Evolutionary conservation across 1,140 invertebrate species (phyloP).

Genomic region (Nylanderia fulva): DNA sequence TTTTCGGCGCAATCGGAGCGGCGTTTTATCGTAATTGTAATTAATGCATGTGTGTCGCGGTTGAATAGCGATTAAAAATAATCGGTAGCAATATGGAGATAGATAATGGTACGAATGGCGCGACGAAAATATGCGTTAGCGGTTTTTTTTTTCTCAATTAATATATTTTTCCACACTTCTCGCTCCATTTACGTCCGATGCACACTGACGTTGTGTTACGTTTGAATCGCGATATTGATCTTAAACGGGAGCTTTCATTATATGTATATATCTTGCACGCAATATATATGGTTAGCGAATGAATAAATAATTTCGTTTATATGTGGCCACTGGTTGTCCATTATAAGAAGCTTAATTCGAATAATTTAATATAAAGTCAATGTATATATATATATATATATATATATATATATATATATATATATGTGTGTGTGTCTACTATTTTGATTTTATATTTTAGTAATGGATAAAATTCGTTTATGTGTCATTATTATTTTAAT

Average conservation of each 20-base stretch:
- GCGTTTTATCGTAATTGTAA: not conserved
- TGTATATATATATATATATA: too few relatives aligned
- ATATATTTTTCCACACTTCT: conserved; percentile 34
- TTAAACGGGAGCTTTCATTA: conserved; percentile 13
- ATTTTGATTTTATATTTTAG: not conserved
- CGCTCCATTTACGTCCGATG: conserved; percentile 14
- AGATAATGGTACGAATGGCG: conserved; percentile 13
- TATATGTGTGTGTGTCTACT: not conserved
- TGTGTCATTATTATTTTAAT: conserved; percentile 26
- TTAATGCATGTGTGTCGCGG: not conserved
- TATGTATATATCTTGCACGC: conserved; percentile 15
- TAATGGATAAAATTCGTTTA: conserved; percentile 42
- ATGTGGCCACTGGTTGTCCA: not conserved
- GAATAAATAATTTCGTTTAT: conserved; percentile 23
- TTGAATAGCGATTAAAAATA: conserved; percentile 14
- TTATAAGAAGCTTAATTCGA: conserved; percentile 11
- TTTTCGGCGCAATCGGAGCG: not conserved
- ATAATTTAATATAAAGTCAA: not conserved
- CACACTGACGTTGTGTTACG: conserved; percentile 9
- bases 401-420: too few relatives aligned
- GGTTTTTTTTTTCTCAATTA: conserved; percentile 16
- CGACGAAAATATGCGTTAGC: conserved; percentile 22
- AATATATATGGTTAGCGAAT: not conserved
- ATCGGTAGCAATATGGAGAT: not conserved
- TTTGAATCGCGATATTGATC: conserved; percentile 46